Evolutionary conservation across 2,888 invertebrate genomes (phyloP).

Genomic region (Leptopilina myrica): DNA sequence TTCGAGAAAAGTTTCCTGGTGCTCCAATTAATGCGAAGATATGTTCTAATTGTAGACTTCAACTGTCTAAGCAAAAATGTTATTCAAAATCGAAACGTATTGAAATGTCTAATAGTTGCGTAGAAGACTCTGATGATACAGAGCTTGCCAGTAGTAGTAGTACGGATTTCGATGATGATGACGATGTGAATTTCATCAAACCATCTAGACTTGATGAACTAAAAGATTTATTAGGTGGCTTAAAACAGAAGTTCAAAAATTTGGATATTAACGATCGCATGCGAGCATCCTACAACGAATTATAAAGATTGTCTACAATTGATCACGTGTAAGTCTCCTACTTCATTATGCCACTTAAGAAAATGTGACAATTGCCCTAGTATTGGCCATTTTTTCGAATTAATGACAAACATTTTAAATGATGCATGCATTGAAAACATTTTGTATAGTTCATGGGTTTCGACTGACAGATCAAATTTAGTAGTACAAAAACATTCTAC

Average conservation of each 20-base stretch:
- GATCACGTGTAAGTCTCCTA: slow-evolving; percentile 24
- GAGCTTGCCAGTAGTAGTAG: neutral
- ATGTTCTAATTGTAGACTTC: neutral
- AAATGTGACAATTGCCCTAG: slow-evolving; percentile 35
- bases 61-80: neutral
- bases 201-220: slow-evolving; percentile 3
- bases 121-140: neutral
- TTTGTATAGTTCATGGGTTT: slow-evolving; percentile 43
- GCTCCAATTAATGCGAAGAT: neutral
- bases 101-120: neutral
- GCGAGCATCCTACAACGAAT: neutral
- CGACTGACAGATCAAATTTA: slow-evolving; percentile 31
- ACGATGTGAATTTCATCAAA: neutral
- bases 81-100: neutral
- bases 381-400: slow-evolving; percentile 22
- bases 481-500: slow-evolving; percentile 16
- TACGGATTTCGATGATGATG: neutral
- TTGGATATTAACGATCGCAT: slow-evolving; percentile 36
- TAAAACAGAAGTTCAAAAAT: slow-evolving; percentile 38
- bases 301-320: slow-evolving; percentile 40
- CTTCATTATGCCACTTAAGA: slow-evolving; percentile 26
- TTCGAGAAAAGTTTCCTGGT: slow-evolving; percentile 8
- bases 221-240: slow-evolving; percentile 25
- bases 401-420: slow-evolving; percentile 33
- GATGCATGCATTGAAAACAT: slow-evolving; percentile 11